Evolutionary conservation across 1,140 invertebrate species (phyloP).

Genomic region (Thereuonema tuberculata): DNA sequence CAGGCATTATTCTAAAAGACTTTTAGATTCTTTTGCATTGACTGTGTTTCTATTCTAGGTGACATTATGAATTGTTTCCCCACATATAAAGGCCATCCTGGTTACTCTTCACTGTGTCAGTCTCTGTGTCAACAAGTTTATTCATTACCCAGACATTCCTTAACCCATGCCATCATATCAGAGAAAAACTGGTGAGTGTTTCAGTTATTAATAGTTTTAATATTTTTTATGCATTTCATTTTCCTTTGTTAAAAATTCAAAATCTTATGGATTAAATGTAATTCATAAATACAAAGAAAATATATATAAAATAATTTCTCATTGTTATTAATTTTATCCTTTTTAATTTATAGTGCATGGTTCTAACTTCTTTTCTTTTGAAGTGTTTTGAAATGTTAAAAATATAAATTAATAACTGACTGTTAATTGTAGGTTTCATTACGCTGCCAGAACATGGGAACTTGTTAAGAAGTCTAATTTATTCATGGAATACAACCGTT

Average conservation of each 20-base stretch:
- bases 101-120: constrained; percentile 46
- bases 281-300: too few species aligned
- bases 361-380: too few species aligned
- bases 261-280: too few species aligned
- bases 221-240: background rate
- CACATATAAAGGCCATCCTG: constrained; percentile 46
- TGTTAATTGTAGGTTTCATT: constrained; percentile 46
- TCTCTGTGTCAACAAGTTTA: constrained; percentile 51
- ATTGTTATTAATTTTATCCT: too few species aligned
- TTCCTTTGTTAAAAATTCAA: too few species aligned
- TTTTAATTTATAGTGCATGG: too few species aligned
- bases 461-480: constrained; percentile 65
- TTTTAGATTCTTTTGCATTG: too few species aligned
- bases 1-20: too few species aligned
- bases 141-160: constrained; percentile 45
- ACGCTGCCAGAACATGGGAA: constrained; percentile 65
- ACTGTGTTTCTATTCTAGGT: too few species aligned
- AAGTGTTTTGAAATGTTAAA: too few species aligned
- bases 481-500: constrained; percentile 62
- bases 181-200: background rate
- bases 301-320: too few species aligned
- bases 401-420: too few species aligned
- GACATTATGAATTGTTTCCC: constrained; percentile 21
- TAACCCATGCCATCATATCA: constrained; percentile 36
- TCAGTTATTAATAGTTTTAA: constrained; percentile 8